Conservation (phyloP, 2,888 invertebrate species). For the Tetheella fluctuosa region DNA sequence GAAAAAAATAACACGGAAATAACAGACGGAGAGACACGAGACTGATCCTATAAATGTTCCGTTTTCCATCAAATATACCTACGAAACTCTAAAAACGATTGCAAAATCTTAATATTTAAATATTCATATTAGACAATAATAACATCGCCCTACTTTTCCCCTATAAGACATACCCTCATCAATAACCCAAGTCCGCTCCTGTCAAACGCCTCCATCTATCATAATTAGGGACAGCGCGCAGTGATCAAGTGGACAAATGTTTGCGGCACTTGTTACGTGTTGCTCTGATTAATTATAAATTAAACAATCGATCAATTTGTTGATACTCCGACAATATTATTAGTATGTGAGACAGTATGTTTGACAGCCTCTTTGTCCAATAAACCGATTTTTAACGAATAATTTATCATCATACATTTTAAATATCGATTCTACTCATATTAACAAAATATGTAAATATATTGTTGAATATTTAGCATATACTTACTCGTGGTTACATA, state of each 20-base stretch:
- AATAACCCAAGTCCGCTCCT: background rate
- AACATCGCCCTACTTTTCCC: background rate
- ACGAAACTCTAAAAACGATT: no score
- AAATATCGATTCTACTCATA: background rate
- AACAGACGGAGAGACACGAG: no score
- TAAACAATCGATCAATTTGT: constrained; percentile 8
- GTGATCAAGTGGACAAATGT: constrained; percentile 14
- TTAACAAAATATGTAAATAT: background rate
- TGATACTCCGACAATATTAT: background rate
- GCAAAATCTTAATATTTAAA: no score
- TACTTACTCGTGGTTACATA: no score
- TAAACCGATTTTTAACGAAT: background rate
- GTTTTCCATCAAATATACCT: no score
- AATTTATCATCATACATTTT: no score
- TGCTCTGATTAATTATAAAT: constrained; percentile 8
- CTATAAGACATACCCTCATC: background rate
- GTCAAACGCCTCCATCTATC: constrained; percentile 5
- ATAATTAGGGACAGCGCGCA: constrained; percentile 14
- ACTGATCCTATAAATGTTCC: no score
- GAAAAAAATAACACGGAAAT: no score
- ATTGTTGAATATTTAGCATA: no score
- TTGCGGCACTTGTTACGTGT: constrained; percentile 13
- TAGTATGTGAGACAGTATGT: background rate
- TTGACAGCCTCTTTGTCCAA: background rate
- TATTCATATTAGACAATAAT: no score